Conservation (phyloP, 2,888 invertebrate species). For the Trissoscelio sp. region DNA sequence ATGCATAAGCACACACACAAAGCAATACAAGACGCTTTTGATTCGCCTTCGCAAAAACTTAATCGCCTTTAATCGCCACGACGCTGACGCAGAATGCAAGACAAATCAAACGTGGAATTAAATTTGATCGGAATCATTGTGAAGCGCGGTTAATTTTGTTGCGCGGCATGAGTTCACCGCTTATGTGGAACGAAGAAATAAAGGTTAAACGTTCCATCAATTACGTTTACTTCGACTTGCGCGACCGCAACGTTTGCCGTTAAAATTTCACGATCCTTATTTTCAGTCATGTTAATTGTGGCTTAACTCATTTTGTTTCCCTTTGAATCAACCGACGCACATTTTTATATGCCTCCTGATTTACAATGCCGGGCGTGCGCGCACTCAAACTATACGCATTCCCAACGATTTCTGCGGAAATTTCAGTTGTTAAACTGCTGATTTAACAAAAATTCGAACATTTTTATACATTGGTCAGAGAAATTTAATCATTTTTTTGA, state of each 20-base stretch:
- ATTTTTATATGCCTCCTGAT: slow-evolving; percentile 34
- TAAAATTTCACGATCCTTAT: slow-evolving; percentile 54
- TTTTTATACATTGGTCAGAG: too few species aligned
- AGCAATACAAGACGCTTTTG: slow-evolving; percentile 3
- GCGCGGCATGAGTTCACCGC: slow-evolving; percentile 44
- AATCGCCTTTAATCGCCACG: slow-evolving; percentile 21
- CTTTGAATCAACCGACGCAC: slow-evolving; percentile 40
- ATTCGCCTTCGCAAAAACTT: slow-evolving; percentile 26
- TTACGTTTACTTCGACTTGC: slow-evolving; percentile 39
- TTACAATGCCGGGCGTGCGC: slow-evolving; percentile 10
- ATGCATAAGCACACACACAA: neutral
- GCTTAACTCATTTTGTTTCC: slow-evolving; percentile 18
- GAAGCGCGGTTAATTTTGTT: slow-evolving; percentile 51
- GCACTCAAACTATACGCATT: too few species aligned
- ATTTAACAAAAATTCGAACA: neutral
- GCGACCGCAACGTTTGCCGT: slow-evolving; percentile 49
- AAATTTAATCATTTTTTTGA: too few species aligned
- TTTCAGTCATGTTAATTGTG: slow-evolving; percentile 55
- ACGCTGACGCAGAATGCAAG: slow-evolving; percentile 29
- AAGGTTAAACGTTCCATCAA: slow-evolving; percentile 66
- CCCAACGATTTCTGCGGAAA: slow-evolving; percentile 9
- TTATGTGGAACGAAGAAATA: slow-evolving; percentile 61
- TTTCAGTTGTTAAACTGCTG: neutral
- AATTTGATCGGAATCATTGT: slow-evolving; percentile 49
- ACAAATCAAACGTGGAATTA: slow-evolving; percentile 57